phyloP scores from a whole-genome alignment of 2,888 invertebrate species.

The Nephrotoma guestfalica region DNA sequence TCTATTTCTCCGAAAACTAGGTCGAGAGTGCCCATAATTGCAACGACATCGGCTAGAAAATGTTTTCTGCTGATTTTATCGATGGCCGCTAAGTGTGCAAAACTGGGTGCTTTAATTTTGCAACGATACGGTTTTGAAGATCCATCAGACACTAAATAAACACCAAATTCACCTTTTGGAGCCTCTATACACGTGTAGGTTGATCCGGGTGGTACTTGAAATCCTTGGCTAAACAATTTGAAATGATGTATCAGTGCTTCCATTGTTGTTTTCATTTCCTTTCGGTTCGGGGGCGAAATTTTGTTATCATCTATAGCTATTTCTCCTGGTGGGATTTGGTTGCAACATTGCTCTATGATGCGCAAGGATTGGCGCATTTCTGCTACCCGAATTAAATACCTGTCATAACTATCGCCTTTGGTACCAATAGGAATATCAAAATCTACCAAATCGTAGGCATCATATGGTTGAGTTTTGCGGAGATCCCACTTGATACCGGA shows the following conservation, averaged over 20 bases:
- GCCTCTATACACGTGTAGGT: slow-evolving; percentile 69
- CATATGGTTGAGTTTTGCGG: slow-evolving; percentile 68
- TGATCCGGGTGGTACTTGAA: slow-evolving; percentile 66
- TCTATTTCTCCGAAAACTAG: slow-evolving; percentile 48
- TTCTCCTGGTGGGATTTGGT: slow-evolving; percentile 71
- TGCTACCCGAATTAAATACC: slow-evolving; percentile 49
- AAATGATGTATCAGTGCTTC: slow-evolving; percentile 83
- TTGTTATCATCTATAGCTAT: slow-evolving; percentile 68
- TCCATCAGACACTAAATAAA: slow-evolving; percentile 78
- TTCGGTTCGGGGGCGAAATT: slow-evolving; percentile 53
- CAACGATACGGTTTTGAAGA: slow-evolving; percentile 57
- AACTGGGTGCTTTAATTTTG: slow-evolving; percentile 41
- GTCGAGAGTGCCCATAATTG: slow-evolving; percentile 56
- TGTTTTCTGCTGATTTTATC: slow-evolving; percentile 43
- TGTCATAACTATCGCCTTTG: slow-evolving; percentile 75
- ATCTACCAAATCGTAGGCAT: slow-evolving; percentile 65
- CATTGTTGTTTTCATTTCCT: slow-evolving; percentile 78
- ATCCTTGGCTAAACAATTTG: slow-evolving; percentile 70
- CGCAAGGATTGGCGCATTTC: slow-evolving; percentile 65
- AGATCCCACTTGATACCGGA: slow-evolving; percentile 82
- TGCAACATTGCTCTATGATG: slow-evolving; percentile 67
- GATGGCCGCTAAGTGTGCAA: slow-evolving; percentile 46
- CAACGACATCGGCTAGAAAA: slow-evolving; percentile 65
- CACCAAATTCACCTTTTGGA: slow-evolving; percentile 77
- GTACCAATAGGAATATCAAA: slow-evolving; percentile 72